Evolutionary conservation across 2,113 vertebrate species (phyloP), one percentile per base, ranked within the genome.

Genomic region (Marcusenius ussheri): DNA sequence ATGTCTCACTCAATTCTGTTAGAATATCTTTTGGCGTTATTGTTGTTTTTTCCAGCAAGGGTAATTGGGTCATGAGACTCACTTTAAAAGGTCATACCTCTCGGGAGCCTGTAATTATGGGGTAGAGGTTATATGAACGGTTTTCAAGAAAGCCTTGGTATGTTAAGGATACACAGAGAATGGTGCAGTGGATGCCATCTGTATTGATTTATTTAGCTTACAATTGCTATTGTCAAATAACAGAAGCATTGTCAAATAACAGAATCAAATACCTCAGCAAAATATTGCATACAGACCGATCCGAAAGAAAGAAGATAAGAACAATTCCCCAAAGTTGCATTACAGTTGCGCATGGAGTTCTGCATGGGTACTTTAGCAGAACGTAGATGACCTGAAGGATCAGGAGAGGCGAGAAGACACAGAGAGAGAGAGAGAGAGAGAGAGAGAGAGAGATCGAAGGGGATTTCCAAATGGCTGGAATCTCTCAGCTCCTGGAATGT

Each of bases 401-500:
- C n/a, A 47, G 24, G 80, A n/a, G 84, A 51, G n/a, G n/a, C 66
- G 27, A 77, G 53, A 51, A 66, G 50, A n/a, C 27, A 70, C 50
- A 70, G 35, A 24, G 70, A 83, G 80, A 56, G 51, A 56, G 51
- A 83, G 89, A 87, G 56, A 6, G 49, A 50, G 49, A 53, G 51
- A 53, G 24, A n/a, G 83, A 24, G 62, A 83, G 90, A 87, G 66
- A 47, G 84, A 90, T 10, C 35, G 58, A 42, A 84, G 35, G 88
- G 58, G 91, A 93, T 91, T 91, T 92, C 89, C 92, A 93, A 93
- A 95, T 95, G 92, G 90, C 91, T 94, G 91, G 90, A 94, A 95
- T 95, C 93, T 24, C 94, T 93, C 95, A 90, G 83, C 93, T 94
- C 94, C 92, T 93, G 93, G 94, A 95, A 96, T 93, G 92, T 91